These are phyloP conservation scores for Camelus bactrianus DNA, from an alignment of 2,113 vertebrate genomes.

Conservation along the genomic window DNA sequence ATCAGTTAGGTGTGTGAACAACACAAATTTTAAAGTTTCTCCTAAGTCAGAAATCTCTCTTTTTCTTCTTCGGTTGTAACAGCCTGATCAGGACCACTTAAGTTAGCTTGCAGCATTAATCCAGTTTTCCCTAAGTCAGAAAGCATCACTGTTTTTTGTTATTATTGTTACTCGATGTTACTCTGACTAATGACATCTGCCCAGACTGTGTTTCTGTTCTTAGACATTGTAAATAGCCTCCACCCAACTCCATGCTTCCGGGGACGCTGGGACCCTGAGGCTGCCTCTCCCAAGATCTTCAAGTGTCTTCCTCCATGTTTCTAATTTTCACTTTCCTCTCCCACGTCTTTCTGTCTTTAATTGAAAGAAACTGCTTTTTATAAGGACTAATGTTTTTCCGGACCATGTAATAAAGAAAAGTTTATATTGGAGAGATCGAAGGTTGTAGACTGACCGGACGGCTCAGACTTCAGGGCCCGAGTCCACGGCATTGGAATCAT, in stretches of 20 bases:
- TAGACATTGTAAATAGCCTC: fast-evolving
- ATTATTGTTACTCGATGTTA: fast-evolving
- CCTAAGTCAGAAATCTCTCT: not conserved
- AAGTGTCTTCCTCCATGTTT: not conserved
- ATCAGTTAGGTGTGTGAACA: not conserved
- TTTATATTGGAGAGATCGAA: not conserved
- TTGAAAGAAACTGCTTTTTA: not conserved
- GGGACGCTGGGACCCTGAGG: not conserved
- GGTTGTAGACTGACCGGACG: not conserved
- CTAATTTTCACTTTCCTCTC: not conserved
- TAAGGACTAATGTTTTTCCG: not conserved
- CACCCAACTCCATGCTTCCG: too few relatives aligned
- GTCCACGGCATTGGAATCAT: not conserved
- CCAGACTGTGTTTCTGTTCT: fast-evolving
- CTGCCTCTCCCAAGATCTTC: not conserved
- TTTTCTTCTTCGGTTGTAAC: not conserved
- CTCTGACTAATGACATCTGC: fast-evolving
- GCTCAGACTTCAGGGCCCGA: not conserved
- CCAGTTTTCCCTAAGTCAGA: not conserved
- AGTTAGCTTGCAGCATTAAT: too few relatives aligned
- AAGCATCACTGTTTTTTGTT: not conserved
- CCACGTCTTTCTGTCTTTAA: not conserved
- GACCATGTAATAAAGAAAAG: not conserved
- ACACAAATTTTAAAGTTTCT: not conserved
- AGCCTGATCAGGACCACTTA: too few relatives aligned